Percentiles rank a stretch among this genome's conserved stretches.
phyloP scores from a whole-genome alignment of 2,797 vertebrate genomes.

The Megalops cyprinoides region DNA sequence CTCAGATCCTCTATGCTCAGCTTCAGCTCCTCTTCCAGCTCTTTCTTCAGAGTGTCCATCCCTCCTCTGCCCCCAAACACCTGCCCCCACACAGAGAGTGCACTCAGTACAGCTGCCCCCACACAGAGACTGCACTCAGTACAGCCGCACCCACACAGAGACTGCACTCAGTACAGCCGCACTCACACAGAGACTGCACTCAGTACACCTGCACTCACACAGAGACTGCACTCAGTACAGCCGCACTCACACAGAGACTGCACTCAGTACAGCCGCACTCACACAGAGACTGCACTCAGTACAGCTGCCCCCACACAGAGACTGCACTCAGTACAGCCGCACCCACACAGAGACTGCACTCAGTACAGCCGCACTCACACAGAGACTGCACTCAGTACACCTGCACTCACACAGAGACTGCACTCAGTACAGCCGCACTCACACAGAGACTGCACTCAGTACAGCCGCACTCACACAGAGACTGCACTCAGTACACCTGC shows the following conservation, averaged over 20 bases:
- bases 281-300: constrained; percentile 23
- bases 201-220: constrained; percentile 26
- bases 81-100: constrained; percentile 18
- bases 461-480: constrained; percentile 23
- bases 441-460: no score
- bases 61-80: constrained; percentile 44
- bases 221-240: constrained; percentile 29
- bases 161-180: constrained; percentile 28
- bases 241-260: neutral
- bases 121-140: no score
- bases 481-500: constrained; percentile 28
- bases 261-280: constrained; percentile 29
- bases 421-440: constrained; percentile 26
- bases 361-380: constrained; percentile 27
- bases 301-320: constrained; percentile 11
- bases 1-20: constrained; percentile 74
- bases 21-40: constrained; percentile 83
- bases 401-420: constrained; percentile 18
- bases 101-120: constrained; percentile 26
- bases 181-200: no score
- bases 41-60: constrained; percentile 78
- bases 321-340: no score
- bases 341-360: constrained; percentile 2
- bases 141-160: constrained; percentile 23
- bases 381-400: no score